phyloP scores from a whole-genome alignment of 2,797 vertebrate genomes.

The Chelon labrosus region DNA sequence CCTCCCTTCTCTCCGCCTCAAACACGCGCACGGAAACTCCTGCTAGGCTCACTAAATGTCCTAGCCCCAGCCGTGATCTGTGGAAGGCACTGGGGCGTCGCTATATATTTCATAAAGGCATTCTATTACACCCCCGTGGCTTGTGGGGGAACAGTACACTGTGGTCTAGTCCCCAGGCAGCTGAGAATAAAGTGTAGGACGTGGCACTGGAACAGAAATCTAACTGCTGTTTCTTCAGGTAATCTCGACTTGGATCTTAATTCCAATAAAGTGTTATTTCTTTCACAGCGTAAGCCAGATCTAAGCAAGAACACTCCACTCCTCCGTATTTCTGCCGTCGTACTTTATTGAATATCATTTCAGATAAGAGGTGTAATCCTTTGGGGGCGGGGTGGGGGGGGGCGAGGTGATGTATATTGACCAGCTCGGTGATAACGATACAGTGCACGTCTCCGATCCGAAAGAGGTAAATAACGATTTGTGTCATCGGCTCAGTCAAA shows the following conservation, averaged over 20 bases:
- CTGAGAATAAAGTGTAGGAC: slow-evolving; percentile 76
- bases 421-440: slow-evolving; percentile 81
- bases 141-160: slow-evolving; percentile 62
- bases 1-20: slow-evolving; percentile 5
- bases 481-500: slow-evolving; percentile 70
- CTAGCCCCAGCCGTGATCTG: slow-evolving; percentile 65
- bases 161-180: slow-evolving; percentile 73
- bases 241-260: slow-evolving; percentile 89
- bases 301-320: slow-evolving; percentile 83
- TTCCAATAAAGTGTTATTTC: slow-evolving; percentile 87
- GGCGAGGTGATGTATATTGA: slow-evolving; percentile 88
- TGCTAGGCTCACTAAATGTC: slow-evolving; percentile 41
- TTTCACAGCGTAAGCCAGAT: slow-evolving; percentile 79
- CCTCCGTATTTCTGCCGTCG: slow-evolving; percentile 83
- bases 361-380: slow-evolving; percentile 90
- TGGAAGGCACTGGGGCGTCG: slow-evolving; percentile 60
- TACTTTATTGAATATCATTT: slow-evolving; percentile 92
- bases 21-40: slow-evolving; percentile 16
- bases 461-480: slow-evolving; percentile 78
- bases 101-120: slow-evolving; percentile 83
- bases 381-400: slow-evolving; percentile 46
- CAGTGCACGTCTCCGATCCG: slow-evolving; percentile 64
- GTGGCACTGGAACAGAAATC: slow-evolving; percentile 81
- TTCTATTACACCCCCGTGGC: slow-evolving; percentile 79
- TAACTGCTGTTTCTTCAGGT: slow-evolving; percentile 83